phyloP scores from a whole-genome alignment of 92 coral and sea anemone species.

The Umimayanthus kanabou region DNA sequence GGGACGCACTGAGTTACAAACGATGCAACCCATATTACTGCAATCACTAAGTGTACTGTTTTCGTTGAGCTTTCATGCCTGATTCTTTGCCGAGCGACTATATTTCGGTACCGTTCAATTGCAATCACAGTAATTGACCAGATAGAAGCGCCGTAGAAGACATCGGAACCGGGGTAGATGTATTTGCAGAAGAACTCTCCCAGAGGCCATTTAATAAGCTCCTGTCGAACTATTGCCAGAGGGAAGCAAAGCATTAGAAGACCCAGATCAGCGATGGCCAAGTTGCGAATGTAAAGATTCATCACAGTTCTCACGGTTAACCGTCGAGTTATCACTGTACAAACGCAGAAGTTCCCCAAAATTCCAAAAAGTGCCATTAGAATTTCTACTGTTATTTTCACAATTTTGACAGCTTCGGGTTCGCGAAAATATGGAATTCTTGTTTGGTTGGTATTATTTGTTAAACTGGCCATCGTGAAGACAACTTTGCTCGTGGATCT shows the following conservation, averaged over 20 bases:
- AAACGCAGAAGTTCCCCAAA: constrained; percentile 24
- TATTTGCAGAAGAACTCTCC: constrained; percentile 34
- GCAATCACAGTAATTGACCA: constrained; percentile 44
- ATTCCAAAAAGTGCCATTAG: constrained; percentile 19
- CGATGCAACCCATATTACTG: constrained; percentile 14
- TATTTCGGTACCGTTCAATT: constrained; percentile 32
- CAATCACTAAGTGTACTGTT: constrained; percentile 3
- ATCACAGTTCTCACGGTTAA: constrained; percentile 7
- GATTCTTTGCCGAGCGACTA: constrained; percentile 34
- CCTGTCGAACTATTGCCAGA: constrained; percentile 6
- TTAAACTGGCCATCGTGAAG: constrained; percentile 4
- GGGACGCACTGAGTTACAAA: constrained; percentile 26
- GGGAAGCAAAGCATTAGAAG: constrained; percentile 11
- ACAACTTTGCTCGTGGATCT: background rate
- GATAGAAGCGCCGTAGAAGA: constrained; percentile 28
- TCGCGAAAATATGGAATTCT: constrained; percentile 14
- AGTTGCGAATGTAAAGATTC: constrained; percentile 32
- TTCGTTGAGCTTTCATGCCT: constrained; percentile 17
- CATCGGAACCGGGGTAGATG: constrained; percentile 28
- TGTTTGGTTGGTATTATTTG: background rate
- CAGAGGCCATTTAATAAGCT: constrained; percentile 24
- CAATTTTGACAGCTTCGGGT: constrained; percentile 26
- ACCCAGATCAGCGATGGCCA: constrained; percentile 40
- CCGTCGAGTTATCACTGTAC: constrained; percentile 3
- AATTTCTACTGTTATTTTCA: constrained; percentile 5